Evolutionary conservation across 2,888 invertebrate genomes (phyloP).

Genomic region (Cyclophora albipunctata): DNA sequence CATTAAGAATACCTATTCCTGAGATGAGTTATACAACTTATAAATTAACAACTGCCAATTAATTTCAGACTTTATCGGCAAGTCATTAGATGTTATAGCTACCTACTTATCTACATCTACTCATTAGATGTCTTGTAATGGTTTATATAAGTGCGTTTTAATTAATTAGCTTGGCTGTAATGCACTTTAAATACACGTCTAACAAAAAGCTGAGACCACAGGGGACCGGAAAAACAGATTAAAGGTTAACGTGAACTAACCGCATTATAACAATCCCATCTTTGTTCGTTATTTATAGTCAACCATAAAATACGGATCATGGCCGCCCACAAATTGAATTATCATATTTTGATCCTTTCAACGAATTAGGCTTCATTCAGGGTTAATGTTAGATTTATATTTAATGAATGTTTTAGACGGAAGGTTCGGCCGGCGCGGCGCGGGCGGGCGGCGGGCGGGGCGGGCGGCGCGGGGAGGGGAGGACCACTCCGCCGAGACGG

Average conservation of each 20-base stretch:
- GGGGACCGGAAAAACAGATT: too few relatives aligned
- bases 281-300: neutral
- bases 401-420: slow-evolving; percentile 47
- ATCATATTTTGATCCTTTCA: slow-evolving; percentile 55
- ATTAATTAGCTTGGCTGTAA: too few relatives aligned
- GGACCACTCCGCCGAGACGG: slow-evolving; percentile 51
- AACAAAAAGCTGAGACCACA: too few relatives aligned
- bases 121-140: too few relatives aligned
- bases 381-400: slow-evolving; percentile 57
- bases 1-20: too few relatives aligned
- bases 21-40: neutral
- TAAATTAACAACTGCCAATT: too few relatives aligned
- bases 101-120: too few relatives aligned
- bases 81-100: too few relatives aligned
- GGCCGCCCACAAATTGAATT: slow-evolving; percentile 48
- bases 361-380: slow-evolving; percentile 53
- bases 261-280: too few relatives aligned
- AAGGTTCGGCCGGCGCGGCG: slow-evolving; percentile 5
- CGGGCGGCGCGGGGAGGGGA: slow-evolving; percentile 14
- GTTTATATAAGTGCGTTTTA: too few relatives aligned
- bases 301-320: slow-evolving; percentile 3
- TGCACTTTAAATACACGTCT: too few relatives aligned
- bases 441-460: slow-evolving; percentile 10
- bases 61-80: too few relatives aligned
- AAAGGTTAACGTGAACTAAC: slow-evolving; percentile 2